These are phyloP conservation scores for Micrastur ruficollis DNA, from an alignment of 2,797 vertebrate species.

Conservation along the genomic window DNA sequence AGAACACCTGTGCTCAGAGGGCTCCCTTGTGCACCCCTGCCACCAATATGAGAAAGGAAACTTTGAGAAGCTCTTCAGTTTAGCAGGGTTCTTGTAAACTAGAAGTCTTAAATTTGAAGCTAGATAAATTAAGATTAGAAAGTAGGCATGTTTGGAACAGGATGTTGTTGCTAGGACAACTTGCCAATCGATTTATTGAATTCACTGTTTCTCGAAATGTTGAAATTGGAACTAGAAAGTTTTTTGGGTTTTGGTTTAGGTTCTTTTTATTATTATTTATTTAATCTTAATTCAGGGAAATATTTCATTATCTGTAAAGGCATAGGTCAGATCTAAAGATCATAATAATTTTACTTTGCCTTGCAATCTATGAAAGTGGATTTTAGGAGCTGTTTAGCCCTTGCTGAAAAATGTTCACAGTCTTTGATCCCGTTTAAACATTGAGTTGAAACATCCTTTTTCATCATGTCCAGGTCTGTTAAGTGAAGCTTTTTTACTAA, in stretches of 20 bases:
- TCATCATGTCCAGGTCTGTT: not conserved
- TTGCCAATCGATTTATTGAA: not conserved
- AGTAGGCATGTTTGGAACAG: not conserved
- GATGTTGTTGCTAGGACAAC: not conserved
- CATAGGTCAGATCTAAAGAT: not conserved
- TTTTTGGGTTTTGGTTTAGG: not conserved
- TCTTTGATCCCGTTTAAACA: not conserved
- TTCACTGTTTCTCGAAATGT: not conserved
- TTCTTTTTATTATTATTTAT: not conserved
- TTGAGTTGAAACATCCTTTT: not conserved
- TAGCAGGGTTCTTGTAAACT: not conserved
- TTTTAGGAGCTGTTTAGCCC: not conserved
- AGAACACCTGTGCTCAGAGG: accelerated
- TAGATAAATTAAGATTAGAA: not conserved
- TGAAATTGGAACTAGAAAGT: not conserved
- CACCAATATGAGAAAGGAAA: not conserved
- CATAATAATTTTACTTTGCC: not conserved
- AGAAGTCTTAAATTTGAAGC: not conserved
- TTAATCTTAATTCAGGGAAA: not conserved
- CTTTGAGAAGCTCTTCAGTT: not conserved
- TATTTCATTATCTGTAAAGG: not conserved
- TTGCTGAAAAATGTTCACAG: not conserved
- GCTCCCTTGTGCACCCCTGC: not conserved
- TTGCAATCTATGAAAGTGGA: not conserved
- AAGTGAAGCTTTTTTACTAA: not conserved